A percentile compares a stretch with the other conserved stretches of the same genome.
phyloP scores from a whole-genome alignment of 2,888 invertebrate species.

The Dilophus febrilis region DNA sequence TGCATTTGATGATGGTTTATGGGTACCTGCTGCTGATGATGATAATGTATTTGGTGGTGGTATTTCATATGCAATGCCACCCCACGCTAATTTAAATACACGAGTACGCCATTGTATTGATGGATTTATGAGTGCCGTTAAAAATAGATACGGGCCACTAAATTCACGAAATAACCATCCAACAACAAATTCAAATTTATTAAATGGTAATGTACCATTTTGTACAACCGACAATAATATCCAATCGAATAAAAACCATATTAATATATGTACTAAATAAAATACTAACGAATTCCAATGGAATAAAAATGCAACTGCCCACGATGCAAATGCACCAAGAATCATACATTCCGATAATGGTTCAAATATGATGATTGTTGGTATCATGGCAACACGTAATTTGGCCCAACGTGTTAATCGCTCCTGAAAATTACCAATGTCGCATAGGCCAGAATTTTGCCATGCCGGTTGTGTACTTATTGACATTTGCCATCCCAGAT shows the following conservation, averaged over 20 bases:
- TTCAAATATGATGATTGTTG: constrained; percentile 77
- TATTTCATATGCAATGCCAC: constrained; percentile 82
- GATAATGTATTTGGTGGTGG: constrained; percentile 15
- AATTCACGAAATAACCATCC: constrained; percentile 91
- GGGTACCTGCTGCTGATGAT: no score
- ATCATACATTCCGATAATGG: constrained; percentile 92
- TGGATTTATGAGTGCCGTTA: constrained; percentile 72
- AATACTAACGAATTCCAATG: constrained; percentile 80
- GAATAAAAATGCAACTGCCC: constrained; percentile 69
- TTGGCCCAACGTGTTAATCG: constrained; percentile 85
- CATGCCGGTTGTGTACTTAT: constrained; percentile 87
- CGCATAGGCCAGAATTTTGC: constrained; percentile 85
- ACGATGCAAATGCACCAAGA: constrained; percentile 78
- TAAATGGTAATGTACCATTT: constrained; percentile 85
- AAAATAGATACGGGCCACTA: constrained; percentile 75
- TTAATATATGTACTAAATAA: constrained; percentile 77
- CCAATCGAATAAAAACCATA: constrained; percentile 96
- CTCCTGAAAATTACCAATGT: constrained; percentile 71
- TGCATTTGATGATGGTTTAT: no score
- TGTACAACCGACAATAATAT: constrained; percentile 74
- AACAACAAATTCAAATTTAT: constrained; percentile 83
- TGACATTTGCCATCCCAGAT: constrained; percentile 77
- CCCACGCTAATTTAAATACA: constrained; percentile 84
- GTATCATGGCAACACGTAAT: constrained; percentile 88
- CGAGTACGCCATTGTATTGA: constrained; percentile 88